Evolutionary conservation across 2,797 vertebrate species (phyloP), one percentile per base, ranked within the genome.

Genomic region (Enteromius anoplus): DNA sequence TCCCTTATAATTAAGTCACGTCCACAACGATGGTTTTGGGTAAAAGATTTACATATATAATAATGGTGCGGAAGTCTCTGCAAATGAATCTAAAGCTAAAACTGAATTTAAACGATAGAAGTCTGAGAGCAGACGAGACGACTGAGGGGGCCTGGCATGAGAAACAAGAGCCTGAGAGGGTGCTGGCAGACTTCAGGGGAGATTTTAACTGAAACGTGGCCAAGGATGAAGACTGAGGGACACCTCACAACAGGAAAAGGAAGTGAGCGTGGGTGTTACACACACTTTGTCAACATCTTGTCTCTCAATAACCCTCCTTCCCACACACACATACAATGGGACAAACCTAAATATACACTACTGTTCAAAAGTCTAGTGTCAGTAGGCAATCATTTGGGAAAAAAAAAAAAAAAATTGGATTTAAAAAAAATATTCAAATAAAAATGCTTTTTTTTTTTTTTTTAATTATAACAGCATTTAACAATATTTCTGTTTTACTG

Each of bases 241-340:
- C 47, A 68, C 49, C 26, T 40, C 49, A 47, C 26, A 5, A 70
- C 81, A 83, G 81, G 81, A 83, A 83, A 23, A 60, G 73, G 81
- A 83, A 77, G 65, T 49, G 26, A 47, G 64, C 3, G 65, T 47
- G 73, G 73, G 81, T 58, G 51, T 77, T 37, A 45, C 49, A 76
- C 71, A 55, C 72, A 45, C 45, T 21, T 10, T 32, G 66, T 58
- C 32, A 23, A 47, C 37, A 62, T 72, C 53, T 60, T 60, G 65
- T 40, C 40, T 71, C 62, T 82, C 17, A 32, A 68, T 37, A 34
- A 32, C 11, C 4, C 37, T 49, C 42, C 81, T 32, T 77, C 37
- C 49, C 26, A 76, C 32, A 34, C 32, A 32, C 26, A 32, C 26
- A 73, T 34, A 47, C 47, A 76, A n/a, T 9, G 8, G 21, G 34